Base-by-base conservation (phyloP, 2,113 vertebrate species). In the rabbit (Oryctolagus cuniculus) region DNA sequence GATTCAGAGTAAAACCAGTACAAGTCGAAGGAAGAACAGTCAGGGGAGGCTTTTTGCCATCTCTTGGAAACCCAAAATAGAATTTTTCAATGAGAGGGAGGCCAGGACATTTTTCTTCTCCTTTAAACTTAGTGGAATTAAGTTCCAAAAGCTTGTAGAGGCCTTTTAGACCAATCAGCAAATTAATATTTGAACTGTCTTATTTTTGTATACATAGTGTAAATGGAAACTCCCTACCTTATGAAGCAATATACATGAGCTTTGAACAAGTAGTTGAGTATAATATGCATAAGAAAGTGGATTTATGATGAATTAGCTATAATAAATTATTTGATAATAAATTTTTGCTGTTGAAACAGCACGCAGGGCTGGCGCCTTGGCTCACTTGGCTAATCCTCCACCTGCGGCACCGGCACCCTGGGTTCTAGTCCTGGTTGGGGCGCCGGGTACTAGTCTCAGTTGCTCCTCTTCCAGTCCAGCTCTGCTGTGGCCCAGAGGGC, bases 291-390 rank as follows among this genome's bases (percentile, higher is more conserved):
- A 63, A 80, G 36, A 73, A 81, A 80, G 81, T 19, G 74, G 8
- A 91, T 63, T 83, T 36, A 25, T 86, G 19, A 38, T 69, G 84
- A 83, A 51, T 84, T 69, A 77, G 73, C 25, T 27, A 19, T 84
- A 93, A 58, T 87, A 80, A 90, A 91, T 93, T 86, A 79, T 80
- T 90, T 87, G 74, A n/a, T 64, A 67, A 64, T 94, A 73, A 58
- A 44, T 89, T 91, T 96, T 84, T 22, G 88, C 36, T 90, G 49
- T 31, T 69, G 66, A 87, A 63, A 31, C 38, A 90, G 83, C 63
- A 87, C 63, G 13, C 27, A 58, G 31, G 44, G 44, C 6, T 6
- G 44, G 44, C 7, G 6, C 44, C 44, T 44, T 44, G 44, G 44
- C 44, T 44, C 7, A 44, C 44, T 44, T 44, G 6, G 44, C 44